A percentile compares a stretch with the other conserved stretches of the same genome.
phyloP scores from a whole-genome alignment of 2,113 vertebrate species.

The Paramormyrops kingsleyae region DNA sequence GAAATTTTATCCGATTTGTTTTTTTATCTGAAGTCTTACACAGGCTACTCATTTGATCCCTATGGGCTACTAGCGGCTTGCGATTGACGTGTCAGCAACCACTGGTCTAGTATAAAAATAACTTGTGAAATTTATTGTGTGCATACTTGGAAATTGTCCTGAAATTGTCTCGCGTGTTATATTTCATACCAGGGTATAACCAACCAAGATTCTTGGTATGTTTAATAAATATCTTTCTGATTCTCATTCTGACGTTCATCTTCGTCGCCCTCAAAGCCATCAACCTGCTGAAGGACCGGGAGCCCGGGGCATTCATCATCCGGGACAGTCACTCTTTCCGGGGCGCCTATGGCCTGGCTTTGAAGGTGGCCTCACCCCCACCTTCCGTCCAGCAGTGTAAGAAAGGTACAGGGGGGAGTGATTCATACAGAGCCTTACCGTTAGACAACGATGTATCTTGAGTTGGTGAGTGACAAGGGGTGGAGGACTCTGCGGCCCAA shows the following conservation, averaged over 20 bases:
- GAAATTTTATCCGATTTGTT: too few relatives aligned
- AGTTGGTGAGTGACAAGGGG: neutral
- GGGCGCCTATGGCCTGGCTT: conserved; percentile 89
- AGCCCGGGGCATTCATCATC: conserved; percentile 91
- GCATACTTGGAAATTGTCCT: neutral
- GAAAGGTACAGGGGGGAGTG: conserved; percentile 71
- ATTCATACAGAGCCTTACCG: neutral
- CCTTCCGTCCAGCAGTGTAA: conserved; percentile 84
- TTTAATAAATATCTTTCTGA: neutral
- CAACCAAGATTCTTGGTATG: neutral
- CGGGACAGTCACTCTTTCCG: conserved; percentile 96
- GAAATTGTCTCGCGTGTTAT: neutral
- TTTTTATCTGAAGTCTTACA: too few relatives aligned
- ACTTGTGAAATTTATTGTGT: neutral
- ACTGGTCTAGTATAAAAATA: neutral
- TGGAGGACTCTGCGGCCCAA: neutral
- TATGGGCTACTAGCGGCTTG: neutral
- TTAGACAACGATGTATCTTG: neutral
- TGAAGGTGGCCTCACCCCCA: conserved; percentile 96
- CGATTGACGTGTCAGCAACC: neutral
- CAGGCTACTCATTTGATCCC: neutral
- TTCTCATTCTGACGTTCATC: neutral
- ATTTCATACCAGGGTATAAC: neutral
- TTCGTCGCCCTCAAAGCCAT: conserved; percentile 65
- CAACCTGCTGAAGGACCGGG: conserved; percentile 80